These are phyloP conservation scores for Leiothrix lutea DNA, from an alignment of 2,113 vertebrate species.

Conservation along the genomic window DNA sequence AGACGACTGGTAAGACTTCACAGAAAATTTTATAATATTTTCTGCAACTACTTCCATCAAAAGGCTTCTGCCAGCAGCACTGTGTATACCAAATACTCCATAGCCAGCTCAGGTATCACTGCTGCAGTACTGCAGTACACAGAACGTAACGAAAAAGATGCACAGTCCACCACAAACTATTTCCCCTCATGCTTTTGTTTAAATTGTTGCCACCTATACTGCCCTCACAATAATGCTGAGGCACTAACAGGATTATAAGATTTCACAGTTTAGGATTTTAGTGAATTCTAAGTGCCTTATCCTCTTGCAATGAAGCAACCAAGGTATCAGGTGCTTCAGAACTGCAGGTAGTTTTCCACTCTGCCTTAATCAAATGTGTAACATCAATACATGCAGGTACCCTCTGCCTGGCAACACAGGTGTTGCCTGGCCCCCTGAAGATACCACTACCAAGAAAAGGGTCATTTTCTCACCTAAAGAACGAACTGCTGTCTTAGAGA, in stretches of 20 bases:
- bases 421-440: background rate
- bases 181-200: background rate
- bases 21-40: background rate
- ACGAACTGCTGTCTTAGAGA: background rate
- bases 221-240: background rate
- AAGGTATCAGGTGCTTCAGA: background rate
- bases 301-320: background rate
- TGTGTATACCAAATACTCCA: background rate
- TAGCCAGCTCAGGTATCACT: background rate
- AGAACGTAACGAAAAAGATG: background rate
- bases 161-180: background rate
- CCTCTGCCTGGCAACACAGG: fast-evolving
- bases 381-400: background rate
- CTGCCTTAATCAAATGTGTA: background rate
- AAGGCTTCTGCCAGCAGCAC: background rate
- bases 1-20: background rate
- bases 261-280: background rate
- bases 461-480: background rate
- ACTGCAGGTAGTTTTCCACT: background rate
- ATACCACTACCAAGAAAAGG: background rate
- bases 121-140: background rate
- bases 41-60: background rate
- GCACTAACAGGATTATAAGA: background rate
- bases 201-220: background rate
- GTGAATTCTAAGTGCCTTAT: background rate